These are phyloP conservation scores for Agriotes lineatus DNA, from an alignment of 2,888 invertebrate species.

Conservation along the genomic window DNA sequence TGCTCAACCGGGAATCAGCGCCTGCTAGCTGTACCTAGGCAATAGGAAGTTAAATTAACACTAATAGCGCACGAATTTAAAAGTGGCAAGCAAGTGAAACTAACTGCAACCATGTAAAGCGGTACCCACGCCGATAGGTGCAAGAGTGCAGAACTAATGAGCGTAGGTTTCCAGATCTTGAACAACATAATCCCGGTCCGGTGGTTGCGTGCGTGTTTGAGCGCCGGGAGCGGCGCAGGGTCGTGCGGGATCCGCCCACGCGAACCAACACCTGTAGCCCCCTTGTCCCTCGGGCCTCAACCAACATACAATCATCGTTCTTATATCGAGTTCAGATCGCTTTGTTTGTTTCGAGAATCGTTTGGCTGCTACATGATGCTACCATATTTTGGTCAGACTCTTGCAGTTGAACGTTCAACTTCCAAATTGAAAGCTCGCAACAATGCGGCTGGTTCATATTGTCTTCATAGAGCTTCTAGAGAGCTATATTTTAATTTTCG, in stretches of 20 bases:
- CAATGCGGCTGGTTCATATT: too few species aligned
- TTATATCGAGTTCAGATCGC: constrained; percentile 42
- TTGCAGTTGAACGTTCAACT: too few species aligned
- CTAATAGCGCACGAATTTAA: constrained; percentile 38
- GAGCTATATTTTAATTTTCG: too few species aligned
- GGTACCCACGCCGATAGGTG: constrained; percentile 51
- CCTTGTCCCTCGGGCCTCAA: constrained; percentile 32
- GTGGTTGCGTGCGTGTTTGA: constrained; percentile 52
- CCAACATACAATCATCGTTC: constrained; percentile 40
- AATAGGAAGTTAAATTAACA: constrained; percentile 40
- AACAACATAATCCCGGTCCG: constrained; percentile 59
- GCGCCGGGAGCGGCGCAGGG: constrained; percentile 51
- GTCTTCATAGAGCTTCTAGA: too few species aligned
- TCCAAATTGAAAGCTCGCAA: too few species aligned
- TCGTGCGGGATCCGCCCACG: constrained; percentile 53
- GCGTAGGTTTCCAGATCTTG: constrained; percentile 60
- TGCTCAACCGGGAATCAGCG: background rate
- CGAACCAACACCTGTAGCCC: constrained; percentile 45
- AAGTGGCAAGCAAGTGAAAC: constrained; percentile 43
- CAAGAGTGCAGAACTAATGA: constrained; percentile 61
- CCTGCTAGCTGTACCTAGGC: background rate
- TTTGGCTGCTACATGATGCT: constrained; percentile 40
- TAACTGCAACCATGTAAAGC: constrained; percentile 35
- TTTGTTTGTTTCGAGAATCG: constrained; percentile 38
- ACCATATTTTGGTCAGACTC: background rate